Evolutionary conservation across 2,888 invertebrate genomes (phyloP).

Genomic region (Oxycera nigricornis): DNA sequence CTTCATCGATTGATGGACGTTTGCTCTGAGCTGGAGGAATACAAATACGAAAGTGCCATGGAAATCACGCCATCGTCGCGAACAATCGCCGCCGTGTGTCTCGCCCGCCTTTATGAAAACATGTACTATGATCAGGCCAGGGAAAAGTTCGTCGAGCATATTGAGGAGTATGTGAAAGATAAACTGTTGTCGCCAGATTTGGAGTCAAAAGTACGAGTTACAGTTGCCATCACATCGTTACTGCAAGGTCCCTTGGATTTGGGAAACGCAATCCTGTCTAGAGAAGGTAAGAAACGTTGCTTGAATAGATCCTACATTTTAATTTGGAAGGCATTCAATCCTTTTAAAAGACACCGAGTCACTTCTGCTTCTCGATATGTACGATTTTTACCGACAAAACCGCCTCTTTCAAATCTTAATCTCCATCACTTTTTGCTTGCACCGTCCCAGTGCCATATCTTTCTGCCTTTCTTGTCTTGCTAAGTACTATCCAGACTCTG

Average conservation of each 20-base stretch:
- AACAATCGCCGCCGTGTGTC: conserved; percentile 89
- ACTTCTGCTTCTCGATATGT: too few relatives aligned
- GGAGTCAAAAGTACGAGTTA: conserved; percentile 87
- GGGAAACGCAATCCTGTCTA: conserved; percentile 83
- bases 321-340: not conserved
- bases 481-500: too few relatives aligned
- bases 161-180: conserved; percentile 86
- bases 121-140: conserved; percentile 90
- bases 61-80: conserved; percentile 86
- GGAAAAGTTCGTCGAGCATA: conserved; percentile 74
- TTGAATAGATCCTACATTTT: not conserved
- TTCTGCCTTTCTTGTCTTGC: too few relatives aligned
- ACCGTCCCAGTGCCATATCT: too few relatives aligned
- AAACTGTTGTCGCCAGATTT: conserved; percentile 84
- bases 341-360: too few relatives aligned
- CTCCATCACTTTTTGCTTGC: too few relatives aligned
- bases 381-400: too few relatives aligned
- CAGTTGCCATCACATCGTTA: conserved; percentile 86
- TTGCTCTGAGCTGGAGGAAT: conserved; percentile 91
- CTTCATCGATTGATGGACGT: conserved; percentile 82
- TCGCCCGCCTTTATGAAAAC: conserved; percentile 92
- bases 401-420: too few relatives aligned
- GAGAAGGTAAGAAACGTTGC: conserved; percentile 69
- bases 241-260: conserved; percentile 92
- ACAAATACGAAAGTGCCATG: conserved; percentile 90